Evolutionary conservation across 2,888 invertebrate species (phyloP).

Genomic region (Athrips mouffetella): DNA sequence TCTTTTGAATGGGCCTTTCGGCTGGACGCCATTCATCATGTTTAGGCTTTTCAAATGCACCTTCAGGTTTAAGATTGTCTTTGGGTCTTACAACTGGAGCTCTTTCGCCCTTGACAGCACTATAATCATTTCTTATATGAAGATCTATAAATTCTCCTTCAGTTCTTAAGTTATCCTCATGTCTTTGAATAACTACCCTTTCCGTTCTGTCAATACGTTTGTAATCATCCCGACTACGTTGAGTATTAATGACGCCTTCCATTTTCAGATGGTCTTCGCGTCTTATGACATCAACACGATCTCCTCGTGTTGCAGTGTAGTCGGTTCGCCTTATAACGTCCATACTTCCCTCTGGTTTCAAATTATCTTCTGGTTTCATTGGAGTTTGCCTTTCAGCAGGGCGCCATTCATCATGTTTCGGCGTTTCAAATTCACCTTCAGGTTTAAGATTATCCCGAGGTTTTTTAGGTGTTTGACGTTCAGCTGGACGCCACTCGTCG

Average conservation of each 20-base stretch:
- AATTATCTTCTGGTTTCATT: constrained; percentile 47
- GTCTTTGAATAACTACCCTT: constrained; percentile 68
- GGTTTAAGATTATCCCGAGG: constrained; percentile 75
- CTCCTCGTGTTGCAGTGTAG: constrained; percentile 74
- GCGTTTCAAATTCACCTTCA: constrained; percentile 77
- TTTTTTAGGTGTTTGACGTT: constrained; percentile 57
- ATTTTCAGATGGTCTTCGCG: constrained; percentile 83
- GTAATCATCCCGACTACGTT: constrained; percentile 76
- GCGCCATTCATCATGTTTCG: constrained; percentile 51
- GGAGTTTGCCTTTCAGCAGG: constrained; percentile 51
- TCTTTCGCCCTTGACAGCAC: constrained; percentile 78
- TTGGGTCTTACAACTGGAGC: constrained; percentile 71
- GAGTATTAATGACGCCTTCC: constrained; percentile 80
- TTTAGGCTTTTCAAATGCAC: constrained; percentile 72
- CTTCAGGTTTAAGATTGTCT: constrained; percentile 81
- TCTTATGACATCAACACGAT: constrained; percentile 78
- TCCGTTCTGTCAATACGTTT: constrained; percentile 75
- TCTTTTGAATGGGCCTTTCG: constrained; percentile 47
- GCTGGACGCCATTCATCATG: constrained; percentile 56
- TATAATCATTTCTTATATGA: constrained; percentile 48
- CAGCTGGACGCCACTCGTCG: constrained; percentile 64
- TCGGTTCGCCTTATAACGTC: constrained; percentile 60
- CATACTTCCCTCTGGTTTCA: constrained; percentile 66
- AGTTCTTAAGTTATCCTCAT: constrained; percentile 78
- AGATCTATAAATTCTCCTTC: constrained; percentile 60